Evolutionary conservation across 1,140 invertebrate genomes (phyloP).

Genomic region (Oppia nitens): DNA sequence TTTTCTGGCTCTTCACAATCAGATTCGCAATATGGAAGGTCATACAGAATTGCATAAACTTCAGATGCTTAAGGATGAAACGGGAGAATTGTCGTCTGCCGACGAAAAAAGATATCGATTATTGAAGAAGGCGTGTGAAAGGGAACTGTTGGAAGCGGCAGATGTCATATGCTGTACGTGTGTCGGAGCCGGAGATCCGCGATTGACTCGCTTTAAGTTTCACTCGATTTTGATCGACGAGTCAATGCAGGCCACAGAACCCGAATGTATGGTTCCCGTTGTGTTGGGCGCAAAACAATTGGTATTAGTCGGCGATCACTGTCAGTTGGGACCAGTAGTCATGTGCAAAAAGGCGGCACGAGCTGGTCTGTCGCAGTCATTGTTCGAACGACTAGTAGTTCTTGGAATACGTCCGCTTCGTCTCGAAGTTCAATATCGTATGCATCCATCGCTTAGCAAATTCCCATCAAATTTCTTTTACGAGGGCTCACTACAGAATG

Average conservation of each 20-base stretch:
- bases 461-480: constrained; percentile 99
- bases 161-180: constrained; percentile 99
- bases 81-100: constrained; percentile 66
- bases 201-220: constrained; percentile 78
- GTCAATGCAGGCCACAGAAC: constrained; percentile 87
- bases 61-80: constrained; percentile 92
- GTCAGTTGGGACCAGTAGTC: constrained; percentile 91
- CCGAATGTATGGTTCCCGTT: constrained; percentile 96
- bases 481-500: constrained; percentile 95
- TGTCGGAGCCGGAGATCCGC: constrained; percentile 90
- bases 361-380: constrained; percentile 87
- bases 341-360: constrained; percentile 99
- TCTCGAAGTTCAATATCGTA: constrained; percentile 94
- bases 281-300: constrained; percentile 87
- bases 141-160: constrained; percentile 71
- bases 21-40: constrained; percentile 46
- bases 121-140: constrained; percentile 77
- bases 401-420: constrained; percentile 86
- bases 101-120: constrained; percentile 89
- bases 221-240: constrained; percentile 96
- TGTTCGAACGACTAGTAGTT: constrained; percentile 93
- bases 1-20: constrained; percentile 91
- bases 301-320: constrained; percentile 95
- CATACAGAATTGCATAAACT: constrained; percentile 74
- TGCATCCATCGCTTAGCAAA: constrained; percentile 90